Conservation (phyloP, 2,797 vertebrate genomes). For the Taeniopygia guttata region DNA sequence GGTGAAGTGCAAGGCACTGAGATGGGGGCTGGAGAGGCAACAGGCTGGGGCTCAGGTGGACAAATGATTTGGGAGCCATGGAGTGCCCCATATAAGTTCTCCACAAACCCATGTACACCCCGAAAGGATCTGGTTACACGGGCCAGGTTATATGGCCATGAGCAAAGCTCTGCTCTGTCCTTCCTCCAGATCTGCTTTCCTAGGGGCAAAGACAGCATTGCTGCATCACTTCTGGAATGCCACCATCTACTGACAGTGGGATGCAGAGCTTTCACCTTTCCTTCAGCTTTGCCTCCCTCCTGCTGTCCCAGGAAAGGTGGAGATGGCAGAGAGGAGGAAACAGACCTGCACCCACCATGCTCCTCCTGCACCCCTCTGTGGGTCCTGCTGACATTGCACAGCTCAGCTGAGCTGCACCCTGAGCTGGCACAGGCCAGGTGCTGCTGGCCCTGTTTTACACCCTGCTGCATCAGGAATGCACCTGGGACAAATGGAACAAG, state of each 20-base stretch:
- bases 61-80: not conserved
- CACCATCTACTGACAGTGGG: not conserved
- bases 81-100: not conserved
- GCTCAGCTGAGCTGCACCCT: not conserved
- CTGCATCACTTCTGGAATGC: not conserved
- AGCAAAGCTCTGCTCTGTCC: not conserved
- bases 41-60: not conserved
- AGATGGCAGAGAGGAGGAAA: not conserved
- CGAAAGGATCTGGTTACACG: rapidly evolving
- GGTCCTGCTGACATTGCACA: not conserved
- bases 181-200: not conserved
- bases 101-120: rapidly evolving
- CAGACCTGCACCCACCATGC: not conserved
- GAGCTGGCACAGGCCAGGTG: not conserved
- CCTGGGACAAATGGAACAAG: not conserved
- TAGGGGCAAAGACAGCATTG: not conserved
- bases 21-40: not conserved
- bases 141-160: not conserved
- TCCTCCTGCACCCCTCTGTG: not conserved
- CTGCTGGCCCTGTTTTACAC: not conserved
- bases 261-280: not conserved
- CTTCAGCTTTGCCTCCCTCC: not conserved
- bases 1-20: not conserved
- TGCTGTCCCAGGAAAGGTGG: not conserved
- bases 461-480: not conserved